phyloP scores from a whole-genome alignment of 2,797 vertebrate species.

The Gymnopithys bicolor region DNA sequence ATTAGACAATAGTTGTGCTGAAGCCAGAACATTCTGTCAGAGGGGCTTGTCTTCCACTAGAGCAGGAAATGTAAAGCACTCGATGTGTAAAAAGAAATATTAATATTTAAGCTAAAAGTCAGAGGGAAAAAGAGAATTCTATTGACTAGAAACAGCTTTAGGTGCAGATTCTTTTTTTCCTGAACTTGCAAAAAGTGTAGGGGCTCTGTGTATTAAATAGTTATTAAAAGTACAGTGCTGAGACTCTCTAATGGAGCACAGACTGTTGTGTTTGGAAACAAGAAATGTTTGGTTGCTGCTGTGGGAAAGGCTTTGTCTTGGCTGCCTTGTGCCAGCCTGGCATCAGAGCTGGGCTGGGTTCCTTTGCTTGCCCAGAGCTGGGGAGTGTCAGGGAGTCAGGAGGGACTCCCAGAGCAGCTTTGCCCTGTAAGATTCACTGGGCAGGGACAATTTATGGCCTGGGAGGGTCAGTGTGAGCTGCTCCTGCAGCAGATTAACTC shows the following conservation, averaged over 20 bases:
- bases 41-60: neutral
- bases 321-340: neutral
- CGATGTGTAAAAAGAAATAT: neutral
- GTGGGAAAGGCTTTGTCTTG: conserved; percentile 14
- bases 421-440: neutral
- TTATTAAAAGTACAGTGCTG: neutral
- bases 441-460: neutral
- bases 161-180: neutral
- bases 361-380: neutral
- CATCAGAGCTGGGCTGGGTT: neutral
- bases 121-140: neutral
- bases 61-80: conserved; percentile 12
- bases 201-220: neutral
- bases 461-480: neutral
- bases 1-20: conserved; percentile 24
- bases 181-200: neutral
- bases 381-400: neutral
- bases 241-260: neutral
- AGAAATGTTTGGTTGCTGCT: neutral
- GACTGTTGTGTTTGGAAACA: conserved; percentile 3
- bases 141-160: neutral
- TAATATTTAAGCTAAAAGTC: neutral
- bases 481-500: neutral
- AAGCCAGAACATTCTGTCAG: neutral
- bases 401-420: neutral